Evolutionary conservation across 2,888 invertebrate species (phyloP).

Genomic region (Pseudoips prasinana): DNA sequence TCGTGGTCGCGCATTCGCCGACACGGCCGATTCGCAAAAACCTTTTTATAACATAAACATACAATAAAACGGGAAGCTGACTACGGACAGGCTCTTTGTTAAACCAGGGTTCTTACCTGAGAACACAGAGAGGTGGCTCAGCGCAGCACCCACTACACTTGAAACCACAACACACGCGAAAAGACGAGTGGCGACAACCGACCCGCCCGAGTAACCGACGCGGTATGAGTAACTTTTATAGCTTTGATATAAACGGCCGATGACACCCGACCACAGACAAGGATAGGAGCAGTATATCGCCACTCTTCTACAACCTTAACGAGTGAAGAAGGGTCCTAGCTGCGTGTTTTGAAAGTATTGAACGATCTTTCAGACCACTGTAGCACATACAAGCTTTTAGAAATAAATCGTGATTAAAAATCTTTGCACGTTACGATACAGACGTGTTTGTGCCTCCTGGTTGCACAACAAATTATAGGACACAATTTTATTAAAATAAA

Average conservation of each 20-base stretch:
- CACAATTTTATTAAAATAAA: too few species aligned
- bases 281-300: conserved; percentile 36
- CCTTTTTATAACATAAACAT: conserved; percentile 54
- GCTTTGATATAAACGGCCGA: conserved; percentile 63
- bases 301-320: conserved; percentile 32
- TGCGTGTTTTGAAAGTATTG: too few species aligned
- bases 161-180: conserved; percentile 70
- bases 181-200: conserved; percentile 67
- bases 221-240: conserved; percentile 63
- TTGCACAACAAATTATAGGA: too few species aligned
- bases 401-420: too few species aligned
- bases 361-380: too few species aligned
- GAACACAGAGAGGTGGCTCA: conserved; percentile 46
- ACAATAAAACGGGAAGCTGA: conserved; percentile 12
- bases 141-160: conserved; percentile 65
- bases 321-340: conserved; percentile 28
- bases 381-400: too few species aligned
- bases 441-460: too few species aligned
- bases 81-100: neutral
- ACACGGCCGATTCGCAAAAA: conserved; percentile 49
- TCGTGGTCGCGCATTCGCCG: conserved; percentile 61
- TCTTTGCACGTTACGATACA: too few species aligned
- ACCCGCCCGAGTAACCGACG: conserved; percentile 65
- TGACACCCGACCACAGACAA: conserved; percentile 59
- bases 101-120: conserved; percentile 59